A percentile compares a stretch with the other conserved stretches of the same genome.
Evolutionary conservation across 92 coral and sea anemone species (phyloP).

Genomic region (Epizoanthus stellaris): DNA sequence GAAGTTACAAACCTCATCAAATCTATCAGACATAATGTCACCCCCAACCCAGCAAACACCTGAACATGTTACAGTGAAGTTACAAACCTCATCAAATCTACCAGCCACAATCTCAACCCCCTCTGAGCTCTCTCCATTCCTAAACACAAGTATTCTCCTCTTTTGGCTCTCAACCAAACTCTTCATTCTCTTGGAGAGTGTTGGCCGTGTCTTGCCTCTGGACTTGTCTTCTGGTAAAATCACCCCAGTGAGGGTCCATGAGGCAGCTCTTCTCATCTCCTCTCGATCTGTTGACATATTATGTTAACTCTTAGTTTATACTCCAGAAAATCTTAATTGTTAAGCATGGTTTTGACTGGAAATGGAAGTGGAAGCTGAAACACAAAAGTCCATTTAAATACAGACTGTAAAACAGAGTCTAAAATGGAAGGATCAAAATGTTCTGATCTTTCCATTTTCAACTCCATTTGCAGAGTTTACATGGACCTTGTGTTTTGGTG

Average conservation of each 20-base stretch:
- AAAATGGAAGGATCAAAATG: not conserved
- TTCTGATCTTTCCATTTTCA: not conserved
- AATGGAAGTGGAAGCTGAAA: not conserved
- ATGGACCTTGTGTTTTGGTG: not conserved
- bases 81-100: conserved; percentile 91
- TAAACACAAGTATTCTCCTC: conserved; percentile 87
- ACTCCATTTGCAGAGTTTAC: too few relatives aligned
- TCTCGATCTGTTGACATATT: conserved; percentile 71
- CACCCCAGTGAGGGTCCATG: conserved; percentile 93
- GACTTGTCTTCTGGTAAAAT: conserved; percentile 91
- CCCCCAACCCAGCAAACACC: conserved; percentile 65
- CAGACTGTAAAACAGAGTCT: not conserved
- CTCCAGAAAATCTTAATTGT: not conserved
- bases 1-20: conserved; percentile 76
- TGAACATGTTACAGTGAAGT: too few relatives aligned
- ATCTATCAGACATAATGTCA: conserved; percentile 84
- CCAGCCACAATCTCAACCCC: conserved; percentile 96
- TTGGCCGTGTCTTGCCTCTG: conserved; percentile 88
- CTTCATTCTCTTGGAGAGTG: conserved; percentile 87
- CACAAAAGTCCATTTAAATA: not conserved
- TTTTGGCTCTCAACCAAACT: conserved; percentile 94
- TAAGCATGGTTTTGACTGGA: not conserved
- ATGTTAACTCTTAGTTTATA: not conserved
- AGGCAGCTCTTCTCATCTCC: conserved; percentile 88
- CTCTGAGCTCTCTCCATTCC: conserved; percentile 88